Percentiles rank a stretch among this genome's conserved stretches.
phyloP scores from a whole-genome alignment of 2,888 invertebrate genomes.

The Erebia palarica region DNA sequence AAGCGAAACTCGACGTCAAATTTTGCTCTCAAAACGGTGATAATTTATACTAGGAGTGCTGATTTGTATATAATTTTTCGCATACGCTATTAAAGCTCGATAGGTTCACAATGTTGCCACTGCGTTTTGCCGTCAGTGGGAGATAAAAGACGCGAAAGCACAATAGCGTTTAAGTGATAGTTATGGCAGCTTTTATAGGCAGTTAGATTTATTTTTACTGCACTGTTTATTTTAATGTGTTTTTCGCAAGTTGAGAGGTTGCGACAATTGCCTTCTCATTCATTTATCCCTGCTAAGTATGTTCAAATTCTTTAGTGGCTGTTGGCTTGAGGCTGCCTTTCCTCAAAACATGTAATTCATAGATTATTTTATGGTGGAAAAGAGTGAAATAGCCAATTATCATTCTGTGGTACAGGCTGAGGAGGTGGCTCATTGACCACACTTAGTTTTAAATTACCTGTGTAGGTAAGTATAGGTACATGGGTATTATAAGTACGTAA shows the following conservation, averaged over 20 bases:
- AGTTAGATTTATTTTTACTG: constrained; percentile 83
- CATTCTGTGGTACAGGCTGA: no score
- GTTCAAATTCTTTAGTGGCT: constrained; percentile 33
- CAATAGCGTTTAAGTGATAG: constrained; percentile 81
- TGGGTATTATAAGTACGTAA: no score
- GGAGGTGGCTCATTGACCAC: no score
- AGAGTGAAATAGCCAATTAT: not conserved
- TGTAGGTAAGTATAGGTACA: no score
- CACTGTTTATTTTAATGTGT: constrained; percentile 81
- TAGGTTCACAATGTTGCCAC: constrained; percentile 56
- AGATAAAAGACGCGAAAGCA: constrained; percentile 69
- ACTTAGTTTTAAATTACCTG: no score
- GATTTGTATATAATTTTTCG: constrained; percentile 48
- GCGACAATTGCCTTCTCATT: constrained; percentile 66
- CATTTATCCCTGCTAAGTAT: constrained; percentile 53
- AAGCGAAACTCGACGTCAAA: not conserved
- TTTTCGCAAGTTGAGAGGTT: constrained; percentile 74
- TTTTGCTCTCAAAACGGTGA: not conserved
- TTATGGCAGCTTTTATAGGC: constrained; percentile 82
- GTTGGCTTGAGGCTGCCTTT: not conserved
- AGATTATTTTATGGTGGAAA: not conserved
- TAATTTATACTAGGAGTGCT: not conserved
- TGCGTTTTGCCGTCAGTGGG: constrained; percentile 56
- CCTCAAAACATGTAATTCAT: not conserved
- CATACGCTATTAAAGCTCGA: constrained; percentile 50